Evolutionary conservation across 2,888 invertebrate genomes (phyloP).

Genomic region (Tribolium freemani): DNA sequence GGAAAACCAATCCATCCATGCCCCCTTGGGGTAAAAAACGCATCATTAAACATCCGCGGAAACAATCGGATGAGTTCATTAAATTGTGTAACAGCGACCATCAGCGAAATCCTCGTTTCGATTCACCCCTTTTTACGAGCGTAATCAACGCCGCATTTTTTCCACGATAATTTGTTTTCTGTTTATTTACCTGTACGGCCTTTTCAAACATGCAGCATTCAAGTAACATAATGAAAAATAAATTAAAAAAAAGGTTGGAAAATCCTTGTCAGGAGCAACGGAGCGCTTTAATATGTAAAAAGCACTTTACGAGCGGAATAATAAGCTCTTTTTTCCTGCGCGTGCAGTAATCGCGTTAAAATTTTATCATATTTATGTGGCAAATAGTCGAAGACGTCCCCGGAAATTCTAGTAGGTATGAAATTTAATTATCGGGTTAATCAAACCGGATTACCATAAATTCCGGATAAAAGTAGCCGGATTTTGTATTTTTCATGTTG

Average conservation of each 20-base stretch:
- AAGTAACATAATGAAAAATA: conserved; percentile 37
- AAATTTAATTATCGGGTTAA: conserved; percentile 42
- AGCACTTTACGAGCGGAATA: conserved; percentile 41
- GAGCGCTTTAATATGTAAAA: conserved; percentile 43
- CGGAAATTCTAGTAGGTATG: conserved; percentile 24
- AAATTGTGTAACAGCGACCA: conserved; percentile 13
- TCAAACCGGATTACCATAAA: conserved; percentile 44
- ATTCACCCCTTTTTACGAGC: conserved; percentile 9
- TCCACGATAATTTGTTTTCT: conserved; percentile 33
- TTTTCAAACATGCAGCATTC: conserved; percentile 23
- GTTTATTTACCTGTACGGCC: conserved; percentile 29
- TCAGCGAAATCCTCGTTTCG: conserved; percentile 18
- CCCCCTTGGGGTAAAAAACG: background rate
- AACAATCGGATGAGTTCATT: conserved; percentile 33
- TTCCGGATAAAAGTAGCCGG: conserved; percentile 36
- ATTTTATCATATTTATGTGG: conserved; percentile 12
- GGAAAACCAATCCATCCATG: conserved; percentile 1
- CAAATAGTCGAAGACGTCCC: background rate
- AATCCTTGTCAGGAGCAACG: conserved; percentile 35
- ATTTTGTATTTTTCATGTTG: conserved; percentile 41
- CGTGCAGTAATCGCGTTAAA: conserved; percentile 37
- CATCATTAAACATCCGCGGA: conserved; percentile 18
- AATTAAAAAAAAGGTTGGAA: conserved; percentile 14
- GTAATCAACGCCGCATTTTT: conserved; percentile 25
- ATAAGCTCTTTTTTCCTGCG: conserved; percentile 35